A percentile compares a stretch with the other conserved stretches of the same genome.
Conservation (phyloP, 2,888 invertebrate genomes). For the Cosmia pyralina region DNA sequence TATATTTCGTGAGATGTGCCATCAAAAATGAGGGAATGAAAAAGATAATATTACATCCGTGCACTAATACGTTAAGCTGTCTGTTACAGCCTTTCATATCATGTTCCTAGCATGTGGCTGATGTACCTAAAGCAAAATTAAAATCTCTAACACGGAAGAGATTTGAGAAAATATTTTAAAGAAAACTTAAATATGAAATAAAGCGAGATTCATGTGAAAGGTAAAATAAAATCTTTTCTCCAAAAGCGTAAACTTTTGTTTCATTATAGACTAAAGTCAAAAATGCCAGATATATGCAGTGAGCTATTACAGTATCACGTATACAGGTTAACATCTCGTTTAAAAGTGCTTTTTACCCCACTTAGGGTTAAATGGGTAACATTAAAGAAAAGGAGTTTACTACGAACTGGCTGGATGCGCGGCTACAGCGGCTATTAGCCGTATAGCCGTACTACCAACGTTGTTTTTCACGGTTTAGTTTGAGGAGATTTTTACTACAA, state of each 20-base stretch:
- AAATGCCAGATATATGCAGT: not conserved
- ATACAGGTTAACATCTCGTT: constrained; percentile 48
- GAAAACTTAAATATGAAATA: not conserved
- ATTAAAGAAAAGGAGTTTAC: constrained; percentile 56
- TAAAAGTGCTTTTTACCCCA: constrained; percentile 48
- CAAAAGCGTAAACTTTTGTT: not conserved
- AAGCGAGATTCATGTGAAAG: not conserved
- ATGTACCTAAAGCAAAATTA: not conserved
- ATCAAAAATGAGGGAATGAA: not conserved
- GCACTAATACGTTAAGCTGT: not conserved
- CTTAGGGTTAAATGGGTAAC: constrained; percentile 43
- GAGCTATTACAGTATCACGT: constrained; percentile 30
- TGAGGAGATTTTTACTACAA: constrained; percentile 20
- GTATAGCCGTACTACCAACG: constrained; percentile 12
- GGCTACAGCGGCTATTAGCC: constrained; percentile 25
- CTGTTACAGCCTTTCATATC: not conserved
- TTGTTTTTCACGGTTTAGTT: constrained; percentile 26
- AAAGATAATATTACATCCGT: not conserved
- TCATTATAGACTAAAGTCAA: not conserved
- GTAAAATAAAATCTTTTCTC: not conserved
- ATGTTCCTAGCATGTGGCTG: not conserved
- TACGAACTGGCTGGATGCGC: constrained; percentile 24
- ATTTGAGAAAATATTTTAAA: not conserved
- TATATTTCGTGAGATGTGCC: not conserved
- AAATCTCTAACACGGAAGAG: not conserved